Conservation (phyloP, 2,797 vertebrate genomes). For the Chromobotia macracanthus region DNA sequence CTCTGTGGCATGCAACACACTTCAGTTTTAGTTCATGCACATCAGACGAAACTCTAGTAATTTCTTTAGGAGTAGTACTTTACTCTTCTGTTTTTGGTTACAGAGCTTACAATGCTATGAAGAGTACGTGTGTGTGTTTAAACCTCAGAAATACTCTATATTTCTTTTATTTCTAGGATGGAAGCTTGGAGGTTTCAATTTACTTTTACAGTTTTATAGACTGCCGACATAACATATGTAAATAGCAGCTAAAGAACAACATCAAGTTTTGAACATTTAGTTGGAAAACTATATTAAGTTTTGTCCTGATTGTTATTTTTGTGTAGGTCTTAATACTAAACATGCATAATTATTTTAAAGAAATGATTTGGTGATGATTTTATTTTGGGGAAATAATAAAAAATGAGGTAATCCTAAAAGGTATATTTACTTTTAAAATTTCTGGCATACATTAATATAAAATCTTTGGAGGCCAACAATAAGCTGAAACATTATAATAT, state of each 20-base stretch:
- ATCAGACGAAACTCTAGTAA: no score
- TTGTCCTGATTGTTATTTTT: not conserved
- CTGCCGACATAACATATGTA: not conserved
- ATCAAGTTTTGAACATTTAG: not conserved
- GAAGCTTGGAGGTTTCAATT: no score
- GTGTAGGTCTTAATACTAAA: not conserved
- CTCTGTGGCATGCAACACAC: not conserved
- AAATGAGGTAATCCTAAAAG: not conserved
- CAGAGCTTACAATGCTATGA: no score
- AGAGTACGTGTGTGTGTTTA: no score
- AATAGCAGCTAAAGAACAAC: not conserved
- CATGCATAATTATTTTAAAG: no score
- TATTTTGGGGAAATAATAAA: not conserved
- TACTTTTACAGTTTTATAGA: not conserved
- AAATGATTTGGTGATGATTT: not conserved
- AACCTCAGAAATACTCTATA: no score
- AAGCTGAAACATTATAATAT: not conserved
- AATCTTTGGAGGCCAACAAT: not conserved
- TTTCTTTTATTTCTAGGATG: no score
- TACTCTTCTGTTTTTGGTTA: no score
- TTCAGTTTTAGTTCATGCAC: not conserved
- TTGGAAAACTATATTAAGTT: not conserved
- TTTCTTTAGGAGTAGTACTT: no score
- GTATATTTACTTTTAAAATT: not conserved
- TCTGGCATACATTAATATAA: not conserved